phyloP scores from a whole-genome alignment of 2,113 vertebrate species.

The Speoplatyrhinus poulsoni region DNA sequence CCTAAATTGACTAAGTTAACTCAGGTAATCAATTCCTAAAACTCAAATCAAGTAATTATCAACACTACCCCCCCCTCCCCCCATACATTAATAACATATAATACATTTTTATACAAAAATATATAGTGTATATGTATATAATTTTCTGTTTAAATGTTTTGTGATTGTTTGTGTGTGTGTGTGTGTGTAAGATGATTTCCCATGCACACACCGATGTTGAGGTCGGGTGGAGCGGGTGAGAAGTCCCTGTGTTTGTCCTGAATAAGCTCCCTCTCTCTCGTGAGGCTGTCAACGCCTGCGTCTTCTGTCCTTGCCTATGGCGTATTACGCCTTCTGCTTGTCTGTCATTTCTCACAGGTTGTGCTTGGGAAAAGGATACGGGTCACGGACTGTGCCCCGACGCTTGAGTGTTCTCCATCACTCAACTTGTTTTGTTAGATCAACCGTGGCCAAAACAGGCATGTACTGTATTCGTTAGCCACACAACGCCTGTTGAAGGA shows the following conservation, averaged over 20 bases:
- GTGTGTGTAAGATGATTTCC: background rate
- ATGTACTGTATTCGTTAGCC: slow-evolving; percentile 27
- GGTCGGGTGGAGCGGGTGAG: slow-evolving; percentile 7
- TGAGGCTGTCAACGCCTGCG: slow-evolving; percentile 51
- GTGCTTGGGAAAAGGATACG: slow-evolving; percentile 52
- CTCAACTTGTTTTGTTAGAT: slow-evolving; percentile 45
- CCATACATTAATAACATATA: too few species aligned
- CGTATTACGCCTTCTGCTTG: slow-evolving; percentile 1
- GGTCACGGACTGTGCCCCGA: slow-evolving; percentile 35
- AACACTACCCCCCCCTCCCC: too few species aligned
- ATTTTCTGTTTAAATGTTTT: too few species aligned
- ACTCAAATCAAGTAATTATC: too few species aligned
- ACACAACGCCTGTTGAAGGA: slow-evolving; percentile 25
- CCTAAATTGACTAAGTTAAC: too few species aligned
- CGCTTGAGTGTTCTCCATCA: slow-evolving; percentile 47
- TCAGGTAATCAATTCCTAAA: too few species aligned
- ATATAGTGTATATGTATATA: too few species aligned
- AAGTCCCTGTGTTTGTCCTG: slow-evolving; percentile 12
- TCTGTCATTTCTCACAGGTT: slow-evolving; percentile 37
- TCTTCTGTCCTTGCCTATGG: slow-evolving; percentile 35
- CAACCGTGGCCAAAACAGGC: slow-evolving; percentile 40
- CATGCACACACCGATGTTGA: background rate
- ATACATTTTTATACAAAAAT: too few species aligned
- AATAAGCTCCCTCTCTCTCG: slow-evolving; percentile 18
- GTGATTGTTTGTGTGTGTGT: too few species aligned